phyloP scores from a whole-genome alignment of 2,113 vertebrate species.

The Gallinago media region DNA sequence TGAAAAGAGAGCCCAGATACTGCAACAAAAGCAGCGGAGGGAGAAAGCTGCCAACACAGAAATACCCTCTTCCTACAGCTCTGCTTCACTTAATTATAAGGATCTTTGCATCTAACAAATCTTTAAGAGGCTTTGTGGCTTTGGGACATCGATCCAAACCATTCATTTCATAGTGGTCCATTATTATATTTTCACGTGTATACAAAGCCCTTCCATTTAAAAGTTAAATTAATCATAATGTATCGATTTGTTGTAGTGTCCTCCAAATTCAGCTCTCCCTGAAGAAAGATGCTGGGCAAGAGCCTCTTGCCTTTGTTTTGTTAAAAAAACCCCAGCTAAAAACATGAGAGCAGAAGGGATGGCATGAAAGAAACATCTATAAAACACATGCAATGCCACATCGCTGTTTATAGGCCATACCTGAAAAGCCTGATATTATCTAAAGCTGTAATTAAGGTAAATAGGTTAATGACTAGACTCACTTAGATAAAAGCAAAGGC shows the following conservation, averaged over 20 bases:
- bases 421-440: background rate
- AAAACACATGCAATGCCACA: background rate
- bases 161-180: background rate
- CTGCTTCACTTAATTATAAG: background rate
- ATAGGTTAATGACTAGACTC: background rate
- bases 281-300: background rate
- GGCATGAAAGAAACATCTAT: background rate
- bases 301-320: background rate
- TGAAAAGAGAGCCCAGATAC: background rate
- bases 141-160: background rate
- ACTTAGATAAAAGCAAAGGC: background rate
- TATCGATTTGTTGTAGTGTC: background rate
- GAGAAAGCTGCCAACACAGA: background rate
- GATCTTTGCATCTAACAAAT: background rate
- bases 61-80: background rate
- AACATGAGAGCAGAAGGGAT: background rate
- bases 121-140: background rate
- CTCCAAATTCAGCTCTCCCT: background rate
- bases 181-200: background rate
- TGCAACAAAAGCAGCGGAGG: background rate
- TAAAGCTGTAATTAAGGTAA: slow-evolving; percentile 22
- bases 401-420: background rate
- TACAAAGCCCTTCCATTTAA: background rate
- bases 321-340: background rate
- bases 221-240: slow-evolving; percentile 7